phyloP scores from a whole-genome alignment of 2,113 vertebrate genomes.

The Dascyllus trimaculatus region DNA sequence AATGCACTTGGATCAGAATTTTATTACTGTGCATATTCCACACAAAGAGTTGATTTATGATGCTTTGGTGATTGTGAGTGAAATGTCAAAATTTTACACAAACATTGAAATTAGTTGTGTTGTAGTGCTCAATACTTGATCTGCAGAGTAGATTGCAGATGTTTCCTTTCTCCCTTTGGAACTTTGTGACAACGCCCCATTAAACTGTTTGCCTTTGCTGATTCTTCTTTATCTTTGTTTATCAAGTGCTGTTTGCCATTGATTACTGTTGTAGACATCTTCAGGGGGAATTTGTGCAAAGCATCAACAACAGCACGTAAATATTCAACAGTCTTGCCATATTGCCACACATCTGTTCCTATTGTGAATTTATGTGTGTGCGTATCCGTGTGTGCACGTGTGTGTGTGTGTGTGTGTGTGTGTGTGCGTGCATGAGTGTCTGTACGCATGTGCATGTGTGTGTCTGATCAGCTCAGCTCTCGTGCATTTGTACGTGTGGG shows the following conservation, averaged over 20 bases:
- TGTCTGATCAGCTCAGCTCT: conserved; percentile 16
- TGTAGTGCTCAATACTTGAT: neutral
- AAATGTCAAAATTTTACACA: too few species aligned
- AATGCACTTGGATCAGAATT: too few species aligned
- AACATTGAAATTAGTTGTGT: too few species aligned
- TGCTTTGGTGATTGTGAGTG: too few species aligned
- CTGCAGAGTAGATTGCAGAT: neutral
- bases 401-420: conserved; percentile 3
- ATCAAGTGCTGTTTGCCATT: conserved; percentile 50
- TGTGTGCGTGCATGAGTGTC: conserved; percentile 15
- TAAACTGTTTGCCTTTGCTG: conserved; percentile 46
- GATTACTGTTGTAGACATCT: conserved; percentile 43
- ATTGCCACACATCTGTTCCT: conserved; percentile 69
- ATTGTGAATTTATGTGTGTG: conserved; percentile 15
- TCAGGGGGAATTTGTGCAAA: conserved; percentile 49
- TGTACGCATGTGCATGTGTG: conserved; percentile 14
- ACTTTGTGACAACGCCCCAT: neutral
- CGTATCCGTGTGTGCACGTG: conserved; percentile 9
- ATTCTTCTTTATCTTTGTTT: conserved; percentile 54
- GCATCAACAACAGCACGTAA: conserved; percentile 48
- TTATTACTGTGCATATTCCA: too few species aligned
- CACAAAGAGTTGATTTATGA: too few species aligned
- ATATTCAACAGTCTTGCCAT: conserved; percentile 67
- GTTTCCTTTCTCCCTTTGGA: neutral
- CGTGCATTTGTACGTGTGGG: conserved; percentile 27